Evolutionary conservation across 2,797 vertebrate species (phyloP), one percentile per base, ranked within the genome.

Genomic region (Muscicapa striata): DNA sequence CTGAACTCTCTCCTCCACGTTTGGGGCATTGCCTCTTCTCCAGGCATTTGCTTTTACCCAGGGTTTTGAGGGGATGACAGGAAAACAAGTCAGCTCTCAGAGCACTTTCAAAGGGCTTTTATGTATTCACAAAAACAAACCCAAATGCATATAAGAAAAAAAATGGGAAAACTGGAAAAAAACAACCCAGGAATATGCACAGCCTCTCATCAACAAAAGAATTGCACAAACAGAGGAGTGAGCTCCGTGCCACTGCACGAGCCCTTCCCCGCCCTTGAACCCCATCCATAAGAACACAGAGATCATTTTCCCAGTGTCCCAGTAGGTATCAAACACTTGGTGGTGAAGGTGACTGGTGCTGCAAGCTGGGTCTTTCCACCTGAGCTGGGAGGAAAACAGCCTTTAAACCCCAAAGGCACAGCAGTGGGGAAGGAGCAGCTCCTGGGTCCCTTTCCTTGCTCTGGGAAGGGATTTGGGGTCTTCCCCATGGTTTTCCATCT

Each of bases 51-150:
- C 32, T 82, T 11, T 48, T 21, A 32, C 15, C 8, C 0, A 36
- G 10, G 29, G 22, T 22, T 55, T 46, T 4, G 3, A 40, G 32
- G 5, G 23, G 29, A 16, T 54, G 52, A 8, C 9, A 15, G 75
- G 45, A 77, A 49, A 68, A 40, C 8, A 34, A 41, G 27, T 16
- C 46, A 24, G 61, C 9, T 49, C 77, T 55, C 76, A 48, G 46
- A 62, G 30, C 75, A 30, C 69, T 55, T 91, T 49, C 49, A 61
- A 66, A 85, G 83, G 51, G 57, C 30, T 91, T 96, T 96, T 96
- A 87, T 95, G 86, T 94, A 94, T 94, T 95, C 93, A 93, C 78
- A 95, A 89, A 89, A 93, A 91, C 84, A 89, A 79, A n/a, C 40
- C 38, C 91, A 77, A 81, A 86, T 58, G 63, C 8, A 4, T 34